Evolutionary conservation across 2,797 vertebrate genomes (phyloP).

Genomic region (Gymnothorax javanicus): DNA sequence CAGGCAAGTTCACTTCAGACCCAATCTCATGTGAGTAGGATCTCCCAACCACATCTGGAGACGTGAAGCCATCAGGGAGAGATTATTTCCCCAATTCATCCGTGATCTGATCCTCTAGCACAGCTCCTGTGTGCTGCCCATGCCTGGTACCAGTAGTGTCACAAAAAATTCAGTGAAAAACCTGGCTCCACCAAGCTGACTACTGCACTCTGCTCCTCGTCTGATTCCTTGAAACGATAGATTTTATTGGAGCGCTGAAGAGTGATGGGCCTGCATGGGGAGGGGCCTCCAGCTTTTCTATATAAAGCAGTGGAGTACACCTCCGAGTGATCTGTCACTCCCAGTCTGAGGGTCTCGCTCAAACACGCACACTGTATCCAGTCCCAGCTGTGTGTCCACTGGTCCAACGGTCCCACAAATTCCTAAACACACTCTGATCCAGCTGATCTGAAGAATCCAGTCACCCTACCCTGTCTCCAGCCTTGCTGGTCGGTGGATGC

Average conservation of each 20-base stretch:
- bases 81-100: not conserved
- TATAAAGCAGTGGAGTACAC: slow-evolving; percentile 84
- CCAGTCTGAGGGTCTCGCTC: slow-evolving; percentile 69
- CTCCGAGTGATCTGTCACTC: slow-evolving; percentile 78
- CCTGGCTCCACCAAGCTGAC: slow-evolving; percentile 11
- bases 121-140: not conserved
- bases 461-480: slow-evolving; percentile 36
- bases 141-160: slow-evolving; percentile 18
- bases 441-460: slow-evolving; percentile 51
- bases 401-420: slow-evolving; percentile 53
- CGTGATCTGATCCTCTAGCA: not conserved
- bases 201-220: not conserved
- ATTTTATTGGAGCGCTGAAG: slow-evolving; percentile 50
- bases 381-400: slow-evolving; percentile 64
- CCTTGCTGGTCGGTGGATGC: slow-evolving; percentile 43
- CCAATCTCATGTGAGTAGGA: not conserved
- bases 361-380: slow-evolving; percentile 30
- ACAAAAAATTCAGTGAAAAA: not conserved
- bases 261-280: slow-evolving; percentile 71
- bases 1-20: not conserved
- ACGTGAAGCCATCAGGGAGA: slow-evolving; percentile 3
- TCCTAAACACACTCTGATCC: slow-evolving; percentile 43
- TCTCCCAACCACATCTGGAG: not conserved
- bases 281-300: slow-evolving; percentile 81
- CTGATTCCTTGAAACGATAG: not conserved